A percentile compares a stretch with the other conserved stretches of the same genome.
Evolutionary conservation across 92 coral and sea anemone genomes (phyloP).

Genomic region (Actinernus sp.): DNA sequence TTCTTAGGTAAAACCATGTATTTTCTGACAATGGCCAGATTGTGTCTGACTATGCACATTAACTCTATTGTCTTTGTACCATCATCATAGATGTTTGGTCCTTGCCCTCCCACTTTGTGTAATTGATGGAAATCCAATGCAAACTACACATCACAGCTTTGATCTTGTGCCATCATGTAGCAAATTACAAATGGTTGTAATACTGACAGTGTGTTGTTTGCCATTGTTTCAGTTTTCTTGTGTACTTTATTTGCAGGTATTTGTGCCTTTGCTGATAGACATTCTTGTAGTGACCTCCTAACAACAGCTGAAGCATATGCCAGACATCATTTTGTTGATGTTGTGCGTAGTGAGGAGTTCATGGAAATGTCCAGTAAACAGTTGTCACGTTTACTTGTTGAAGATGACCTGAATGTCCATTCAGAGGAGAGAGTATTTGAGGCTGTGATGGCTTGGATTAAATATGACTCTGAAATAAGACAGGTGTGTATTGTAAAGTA

Average conservation of each 20-base stretch:
- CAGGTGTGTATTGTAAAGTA: conserved; percentile 43
- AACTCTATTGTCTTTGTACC: too few relatives aligned
- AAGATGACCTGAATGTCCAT: conserved; percentile 91
- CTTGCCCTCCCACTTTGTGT: too few relatives aligned
- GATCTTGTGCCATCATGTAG: too few relatives aligned
- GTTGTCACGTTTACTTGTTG: conserved; percentile 72
- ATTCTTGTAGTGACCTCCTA: conserved; percentile 80
- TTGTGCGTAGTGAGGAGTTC: conserved; percentile 93
- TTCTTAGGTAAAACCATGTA: too few relatives aligned
- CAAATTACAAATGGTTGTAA: too few relatives aligned
- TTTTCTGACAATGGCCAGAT: too few relatives aligned
- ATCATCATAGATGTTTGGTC: too few relatives aligned
- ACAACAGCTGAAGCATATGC: conserved; percentile 85
- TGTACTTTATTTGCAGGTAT: conserved; percentile 68
- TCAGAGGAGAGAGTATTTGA: conserved; percentile 97
- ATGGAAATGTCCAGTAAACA: conserved; percentile 89
- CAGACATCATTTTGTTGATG: conserved; percentile 93
- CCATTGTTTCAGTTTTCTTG: too few relatives aligned
- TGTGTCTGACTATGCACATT: too few relatives aligned
- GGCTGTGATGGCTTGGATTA: conserved; percentile 98
- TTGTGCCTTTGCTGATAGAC: conserved; percentile 92
- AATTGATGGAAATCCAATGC: too few relatives aligned
- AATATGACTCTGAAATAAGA: conserved; percentile 78
- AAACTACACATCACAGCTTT: too few relatives aligned
- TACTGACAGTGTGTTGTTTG: too few relatives aligned